phyloP scores from a whole-genome alignment of 2,797 vertebrate species.

The Lates japonicus region DNA sequence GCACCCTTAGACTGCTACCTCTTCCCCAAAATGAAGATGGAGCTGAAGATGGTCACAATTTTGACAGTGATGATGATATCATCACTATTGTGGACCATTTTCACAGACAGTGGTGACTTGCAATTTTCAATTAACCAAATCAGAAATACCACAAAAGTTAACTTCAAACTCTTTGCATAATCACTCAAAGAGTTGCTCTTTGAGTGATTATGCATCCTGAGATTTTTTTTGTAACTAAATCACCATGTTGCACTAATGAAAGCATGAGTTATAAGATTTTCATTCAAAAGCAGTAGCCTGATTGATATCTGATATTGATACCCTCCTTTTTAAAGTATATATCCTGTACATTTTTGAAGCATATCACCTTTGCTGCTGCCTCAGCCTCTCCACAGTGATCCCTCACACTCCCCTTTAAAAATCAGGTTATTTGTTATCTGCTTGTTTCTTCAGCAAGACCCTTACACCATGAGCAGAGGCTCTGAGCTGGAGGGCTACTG shows the following conservation, averaged over 20 bases:
- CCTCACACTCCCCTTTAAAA: not conserved
- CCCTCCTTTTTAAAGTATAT: not conserved
- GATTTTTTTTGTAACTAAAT: not conserved
- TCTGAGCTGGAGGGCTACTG: constrained; percentile 90
- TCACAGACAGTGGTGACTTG: too few species aligned
- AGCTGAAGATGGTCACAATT: too few species aligned
- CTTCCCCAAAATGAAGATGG: too few species aligned
- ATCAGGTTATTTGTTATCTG: not conserved
- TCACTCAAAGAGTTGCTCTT: too few species aligned
- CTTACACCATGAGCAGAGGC: constrained; percentile 85
- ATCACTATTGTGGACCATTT: too few species aligned
- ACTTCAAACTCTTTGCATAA: too few species aligned
- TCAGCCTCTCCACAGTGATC: not conserved
- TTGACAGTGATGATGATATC: too few species aligned
- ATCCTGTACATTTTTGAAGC: not conserved
- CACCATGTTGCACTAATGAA: not conserved
- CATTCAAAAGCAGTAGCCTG: not conserved
- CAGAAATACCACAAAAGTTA: too few species aligned
- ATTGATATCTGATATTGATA: not conserved
- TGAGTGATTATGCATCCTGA: not conserved
- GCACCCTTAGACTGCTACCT: too few species aligned
- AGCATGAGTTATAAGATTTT: not conserved
- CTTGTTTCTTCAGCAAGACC: constrained; percentile 84
- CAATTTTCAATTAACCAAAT: too few species aligned
- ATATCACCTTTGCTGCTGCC: too few species aligned